These are phyloP conservation scores for Blastomussa wellsi DNA, from an alignment of 92 coral and sea anemone genomes.

Conservation along the genomic window DNA sequence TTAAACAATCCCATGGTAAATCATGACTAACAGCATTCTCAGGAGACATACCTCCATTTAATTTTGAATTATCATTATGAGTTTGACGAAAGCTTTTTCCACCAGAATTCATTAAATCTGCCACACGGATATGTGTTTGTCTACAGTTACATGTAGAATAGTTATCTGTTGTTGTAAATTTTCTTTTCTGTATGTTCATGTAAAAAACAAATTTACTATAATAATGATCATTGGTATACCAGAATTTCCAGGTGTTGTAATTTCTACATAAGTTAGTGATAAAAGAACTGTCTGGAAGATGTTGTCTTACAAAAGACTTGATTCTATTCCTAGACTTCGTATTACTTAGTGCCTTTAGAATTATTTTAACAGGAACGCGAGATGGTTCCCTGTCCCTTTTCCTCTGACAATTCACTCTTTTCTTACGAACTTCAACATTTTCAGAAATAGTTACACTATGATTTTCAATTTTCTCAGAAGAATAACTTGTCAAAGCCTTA, in stretches of 20 bases:
- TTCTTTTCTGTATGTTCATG: conserved; percentile 32
- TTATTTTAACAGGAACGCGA: conserved; percentile 49
- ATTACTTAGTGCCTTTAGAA: conserved; percentile 31
- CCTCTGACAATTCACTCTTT: conserved; percentile 30
- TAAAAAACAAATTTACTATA: conserved; percentile 37
- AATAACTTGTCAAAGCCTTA: conserved; percentile 49
- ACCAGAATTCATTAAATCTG: too few species aligned
- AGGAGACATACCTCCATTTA: conserved; percentile 34
- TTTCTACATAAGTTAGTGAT: conserved; percentile 43
- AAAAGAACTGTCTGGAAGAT: conserved; percentile 39
- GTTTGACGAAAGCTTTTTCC: conserved; percentile 14
- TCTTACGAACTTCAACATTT: conserved; percentile 39
- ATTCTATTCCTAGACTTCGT: conserved; percentile 22
- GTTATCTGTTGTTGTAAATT: too few species aligned
- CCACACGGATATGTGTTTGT: too few species aligned
- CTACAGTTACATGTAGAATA: too few species aligned
- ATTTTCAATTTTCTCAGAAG: conserved; percentile 31
- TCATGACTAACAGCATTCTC: conserved; percentile 32
- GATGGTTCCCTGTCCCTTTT: too few species aligned
- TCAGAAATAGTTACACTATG: conserved; percentile 38
- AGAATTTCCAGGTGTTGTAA: conserved; percentile 18
- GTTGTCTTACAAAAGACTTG: conserved; percentile 33
- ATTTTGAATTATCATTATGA: conserved; percentile 34
- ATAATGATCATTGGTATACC: conserved; percentile 24
- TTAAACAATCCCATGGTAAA: conserved; percentile 29